These are phyloP conservation scores for Drosophila leonis DNA, from an alignment of 2,888 invertebrate genomes.

Conservation along the genomic window DNA sequence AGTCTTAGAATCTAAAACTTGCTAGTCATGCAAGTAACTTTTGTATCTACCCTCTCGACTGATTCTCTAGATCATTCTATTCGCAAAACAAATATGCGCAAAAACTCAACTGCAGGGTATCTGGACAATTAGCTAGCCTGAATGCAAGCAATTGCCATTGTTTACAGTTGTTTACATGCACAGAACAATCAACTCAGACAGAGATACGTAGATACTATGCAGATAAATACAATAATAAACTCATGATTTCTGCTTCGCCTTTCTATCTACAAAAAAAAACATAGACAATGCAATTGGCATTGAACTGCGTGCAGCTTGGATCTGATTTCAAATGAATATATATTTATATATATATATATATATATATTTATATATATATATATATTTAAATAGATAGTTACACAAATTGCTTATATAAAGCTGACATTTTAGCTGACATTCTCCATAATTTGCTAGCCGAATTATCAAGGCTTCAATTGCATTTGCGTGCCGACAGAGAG, in stretches of 20 bases:
- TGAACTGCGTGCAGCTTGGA: constrained; percentile 35
- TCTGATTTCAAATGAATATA: constrained; percentile 15
- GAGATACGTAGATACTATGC: constrained; percentile 12
- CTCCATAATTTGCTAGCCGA: constrained; percentile 39
- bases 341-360: constrained; percentile 17
- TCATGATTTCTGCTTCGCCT: constrained; percentile 42
- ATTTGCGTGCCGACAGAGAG: constrained; percentile 48
- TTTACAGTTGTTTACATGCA: constrained; percentile 19
- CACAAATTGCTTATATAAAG: constrained; percentile 22
- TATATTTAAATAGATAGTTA: constrained; percentile 4
- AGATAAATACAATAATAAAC: constrained; percentile 23
- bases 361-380: constrained; percentile 1
- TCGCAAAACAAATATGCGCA: neutral
- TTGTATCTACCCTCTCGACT: neutral
- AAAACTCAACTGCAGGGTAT: constrained; percentile 18
- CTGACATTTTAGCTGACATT: constrained; percentile 23
- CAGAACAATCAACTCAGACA: constrained; percentile 28
- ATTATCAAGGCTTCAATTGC: constrained; percentile 49
- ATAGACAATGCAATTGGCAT: constrained; percentile 56
- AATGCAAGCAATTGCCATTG: constrained; percentile 9
- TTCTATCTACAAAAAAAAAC: constrained; percentile 27
- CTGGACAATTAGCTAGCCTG: constrained; percentile 2
- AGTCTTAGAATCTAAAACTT: no score
- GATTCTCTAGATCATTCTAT: neutral
- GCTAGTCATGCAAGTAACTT: no score